These are phyloP conservation scores for Micropoecilia bifurca DNA, from an alignment of 2,797 vertebrate genomes.

Conservation along the genomic window DNA sequence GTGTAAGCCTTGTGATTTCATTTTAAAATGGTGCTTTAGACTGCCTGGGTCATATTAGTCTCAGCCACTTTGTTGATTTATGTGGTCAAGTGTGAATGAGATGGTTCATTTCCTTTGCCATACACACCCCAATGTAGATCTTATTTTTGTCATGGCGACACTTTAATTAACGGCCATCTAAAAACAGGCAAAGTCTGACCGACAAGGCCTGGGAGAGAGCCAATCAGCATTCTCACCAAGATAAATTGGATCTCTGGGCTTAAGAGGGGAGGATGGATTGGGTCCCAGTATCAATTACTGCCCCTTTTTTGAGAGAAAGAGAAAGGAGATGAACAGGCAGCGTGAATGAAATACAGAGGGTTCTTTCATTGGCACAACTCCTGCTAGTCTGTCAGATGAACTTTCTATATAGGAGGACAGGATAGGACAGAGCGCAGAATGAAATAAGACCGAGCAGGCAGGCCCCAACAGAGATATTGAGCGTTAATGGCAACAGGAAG, in stretches of 20 bases:
- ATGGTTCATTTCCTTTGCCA: conserved; percentile 71
- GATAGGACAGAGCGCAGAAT: conserved; percentile 66
- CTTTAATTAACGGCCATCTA: conserved; percentile 85
- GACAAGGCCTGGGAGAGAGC: conserved; percentile 78
- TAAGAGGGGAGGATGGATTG: conserved; percentile 83
- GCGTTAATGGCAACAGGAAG: conserved; percentile 80
- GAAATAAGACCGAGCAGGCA: conserved; percentile 77
- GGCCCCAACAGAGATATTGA: conserved; percentile 80
- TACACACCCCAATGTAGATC: conserved; percentile 77
- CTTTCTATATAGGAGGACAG: conserved; percentile 74
- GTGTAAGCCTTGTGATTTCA: conserved; percentile 56
- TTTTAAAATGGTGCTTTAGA: conserved; percentile 68
- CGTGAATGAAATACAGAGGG: conserved; percentile 80
- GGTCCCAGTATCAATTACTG: conserved; percentile 85
- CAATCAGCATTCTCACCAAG: conserved; percentile 81
- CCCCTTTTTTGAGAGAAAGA: conserved; percentile 69
- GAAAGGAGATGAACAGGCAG: conserved; percentile 71
- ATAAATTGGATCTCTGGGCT: conserved; percentile 83
- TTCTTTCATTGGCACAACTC: conserved; percentile 67
- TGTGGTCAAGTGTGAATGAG: conserved; percentile 76
- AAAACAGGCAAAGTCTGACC: conserved; percentile 83
- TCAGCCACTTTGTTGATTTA: conserved; percentile 75
- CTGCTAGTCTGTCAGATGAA: conserved; percentile 75
- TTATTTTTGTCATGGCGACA: conserved; percentile 78
- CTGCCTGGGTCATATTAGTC: conserved; percentile 70